phyloP scores from a whole-genome alignment of 2,113 vertebrate species.

The Tautogolabrus adspersus region DNA sequence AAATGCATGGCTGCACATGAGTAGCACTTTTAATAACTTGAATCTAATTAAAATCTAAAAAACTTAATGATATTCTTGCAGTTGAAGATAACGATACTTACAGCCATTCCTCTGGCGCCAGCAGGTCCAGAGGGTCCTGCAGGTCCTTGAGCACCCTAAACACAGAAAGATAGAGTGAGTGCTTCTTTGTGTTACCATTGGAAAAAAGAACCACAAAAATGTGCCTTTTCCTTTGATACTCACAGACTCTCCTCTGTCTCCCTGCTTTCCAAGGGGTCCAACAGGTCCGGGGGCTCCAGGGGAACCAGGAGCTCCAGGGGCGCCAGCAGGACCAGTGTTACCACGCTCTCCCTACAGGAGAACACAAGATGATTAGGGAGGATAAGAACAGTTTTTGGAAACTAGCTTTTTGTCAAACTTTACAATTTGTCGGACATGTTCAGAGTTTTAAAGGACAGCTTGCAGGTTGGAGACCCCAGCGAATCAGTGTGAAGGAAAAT shows the following conservation, averaged over 20 bases:
- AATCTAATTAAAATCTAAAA: background rate
- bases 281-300: constrained; percentile 92
- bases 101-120: constrained; percentile 93
- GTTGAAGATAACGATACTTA: constrained; percentile 79
- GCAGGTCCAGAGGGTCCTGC: constrained; percentile 91
- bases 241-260: constrained; percentile 96
- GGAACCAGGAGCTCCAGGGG: constrained; percentile 91
- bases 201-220: background rate
- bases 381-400: background rate
- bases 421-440: background rate
- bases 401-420: background rate
- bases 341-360: constrained; percentile 92
- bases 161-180: constrained; percentile 1
- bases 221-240: constrained; percentile 67
- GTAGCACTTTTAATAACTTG: background rate
- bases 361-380: constrained; percentile 20
- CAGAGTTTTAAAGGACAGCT: too few relatives aligned
- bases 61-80: background rate
- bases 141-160: constrained; percentile 95
- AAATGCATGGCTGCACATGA: constrained; percentile 7
- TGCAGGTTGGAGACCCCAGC: too few relatives aligned
- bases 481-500: too few relatives aligned
- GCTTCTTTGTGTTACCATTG: background rate
- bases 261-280: constrained; percentile 96
- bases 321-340: constrained; percentile 90